Conservation (phyloP, 92 coral and sea anemone genomes). For the Palythoa caribaeorum region DNA sequence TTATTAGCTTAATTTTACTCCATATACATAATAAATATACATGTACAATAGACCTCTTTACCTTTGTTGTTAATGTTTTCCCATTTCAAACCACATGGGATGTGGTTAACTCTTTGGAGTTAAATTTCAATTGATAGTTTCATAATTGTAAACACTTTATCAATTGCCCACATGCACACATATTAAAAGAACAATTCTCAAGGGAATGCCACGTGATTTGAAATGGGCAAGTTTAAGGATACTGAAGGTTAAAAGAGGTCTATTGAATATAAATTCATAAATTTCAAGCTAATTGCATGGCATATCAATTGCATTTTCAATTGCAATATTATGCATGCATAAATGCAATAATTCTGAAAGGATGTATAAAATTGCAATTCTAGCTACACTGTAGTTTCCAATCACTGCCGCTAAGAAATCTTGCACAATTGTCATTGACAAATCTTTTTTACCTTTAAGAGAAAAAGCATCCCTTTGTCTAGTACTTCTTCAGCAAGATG, state of each 20-base stretch:
- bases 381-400: not conserved
- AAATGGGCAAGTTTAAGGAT: not conserved
- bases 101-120: conserved; percentile 2
- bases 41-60: not conserved
- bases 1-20: not conserved
- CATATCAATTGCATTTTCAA: conserved; percentile 2
- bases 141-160: not conserved
- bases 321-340: not conserved
- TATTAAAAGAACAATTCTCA: conserved; percentile 2
- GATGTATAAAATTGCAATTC: not conserved
- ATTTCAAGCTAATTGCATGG: conserved; percentile 4
- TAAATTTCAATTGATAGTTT: conserved; percentile 1
- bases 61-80: conserved; percentile 3
- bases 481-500: conserved; percentile 71
- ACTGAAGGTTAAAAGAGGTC: conserved; percentile 5
- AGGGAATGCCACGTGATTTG: conserved; percentile 2
- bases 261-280: not conserved
- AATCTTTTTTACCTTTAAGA: conserved; percentile 53
- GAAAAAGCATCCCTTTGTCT: conserved; percentile 55
- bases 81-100: conserved; percentile 6
- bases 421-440: not conserved
- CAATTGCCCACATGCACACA: not conserved
- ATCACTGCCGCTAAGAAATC: not conserved
- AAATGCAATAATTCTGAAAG: not conserved
- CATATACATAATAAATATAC: not conserved